Percentiles rank a stretch among this genome's conserved stretches.
Conservation (phyloP, 2,888 invertebrate species). For the Drosophila formosana region DNA sequence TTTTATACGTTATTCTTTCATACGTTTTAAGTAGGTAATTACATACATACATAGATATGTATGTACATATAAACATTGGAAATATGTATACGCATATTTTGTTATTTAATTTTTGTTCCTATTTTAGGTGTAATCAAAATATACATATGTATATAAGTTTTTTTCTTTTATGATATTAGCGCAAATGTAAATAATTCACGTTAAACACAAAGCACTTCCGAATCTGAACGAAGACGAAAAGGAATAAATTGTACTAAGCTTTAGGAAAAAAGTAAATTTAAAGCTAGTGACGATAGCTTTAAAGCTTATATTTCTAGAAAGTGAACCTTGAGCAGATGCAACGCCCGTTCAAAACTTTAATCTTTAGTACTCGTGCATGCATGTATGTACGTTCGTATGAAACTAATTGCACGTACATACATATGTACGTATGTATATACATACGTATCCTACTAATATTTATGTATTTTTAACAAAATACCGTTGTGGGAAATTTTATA, state of each 20-base stretch:
- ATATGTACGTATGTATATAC: background rate
- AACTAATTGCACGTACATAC: background rate
- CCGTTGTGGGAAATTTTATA: too few relatives aligned
- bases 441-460: too few relatives aligned
- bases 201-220: conserved; percentile 23
- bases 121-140: background rate
- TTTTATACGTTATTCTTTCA: too few relatives aligned
- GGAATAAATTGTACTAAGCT: conserved; percentile 51
- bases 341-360: conserved; percentile 26
- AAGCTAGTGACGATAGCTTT: conserved; percentile 50
- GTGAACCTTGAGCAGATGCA: conserved; percentile 34
- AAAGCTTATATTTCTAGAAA: conserved; percentile 48
- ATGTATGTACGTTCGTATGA: conserved; percentile 1
- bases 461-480: too few relatives aligned
- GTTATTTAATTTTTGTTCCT: background rate
- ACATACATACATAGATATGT: background rate
- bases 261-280: conserved; percentile 40
- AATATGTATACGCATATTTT: background rate
- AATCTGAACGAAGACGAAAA: conserved; percentile 44
- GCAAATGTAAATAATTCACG: conserved; percentile 1
- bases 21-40: too few relatives aligned
- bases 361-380: conserved; percentile 7
- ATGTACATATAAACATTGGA: background rate
- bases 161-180: background rate
- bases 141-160: background rate